Evolutionary conservation across 2,888 invertebrate species (phyloP).

Genomic region (Orthonychiurus folsomi): DNA sequence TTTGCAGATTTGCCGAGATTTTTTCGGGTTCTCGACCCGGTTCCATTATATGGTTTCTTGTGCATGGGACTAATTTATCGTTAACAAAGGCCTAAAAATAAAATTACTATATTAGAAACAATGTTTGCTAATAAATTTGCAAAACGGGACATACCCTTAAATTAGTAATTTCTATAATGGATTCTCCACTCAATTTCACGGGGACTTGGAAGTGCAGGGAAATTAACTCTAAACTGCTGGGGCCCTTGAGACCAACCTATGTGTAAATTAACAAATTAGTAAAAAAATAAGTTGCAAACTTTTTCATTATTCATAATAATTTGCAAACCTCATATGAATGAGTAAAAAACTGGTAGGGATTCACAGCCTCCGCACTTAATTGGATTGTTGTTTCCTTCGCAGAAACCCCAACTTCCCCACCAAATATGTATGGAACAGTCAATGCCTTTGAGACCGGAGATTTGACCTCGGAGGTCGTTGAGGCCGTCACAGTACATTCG

Average conservation of each 20-base stretch:
- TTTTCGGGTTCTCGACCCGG: too few relatives aligned
- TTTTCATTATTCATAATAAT: background rate
- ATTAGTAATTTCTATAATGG: background rate
- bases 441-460: background rate
- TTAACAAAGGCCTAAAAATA: too few relatives aligned
- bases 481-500: constrained; percentile 20
- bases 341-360: constrained; percentile 12
- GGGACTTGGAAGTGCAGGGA: constrained; percentile 22
- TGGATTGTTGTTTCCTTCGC: constrained; percentile 3
- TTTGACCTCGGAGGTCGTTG: constrained; percentile 20
- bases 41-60: too few relatives aligned
- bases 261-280: too few relatives aligned
- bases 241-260: constrained; percentile 21
- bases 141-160: background rate
- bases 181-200: constrained; percentile 14
- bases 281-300: constrained; percentile 12
- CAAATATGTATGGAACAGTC: constrained; percentile 7
- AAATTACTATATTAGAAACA: too few relatives aligned
- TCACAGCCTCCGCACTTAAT: constrained; percentile 10
- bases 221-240: constrained; percentile 16
- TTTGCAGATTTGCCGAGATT: too few relatives aligned
- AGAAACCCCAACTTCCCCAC: constrained; percentile 9
- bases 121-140: too few relatives aligned
- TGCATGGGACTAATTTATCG: too few relatives aligned
- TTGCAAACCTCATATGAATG: constrained; percentile 14